Base-by-base conservation (phyloP, 2,888 invertebrate genomes). In the Pyrgus malvae region DNA sequence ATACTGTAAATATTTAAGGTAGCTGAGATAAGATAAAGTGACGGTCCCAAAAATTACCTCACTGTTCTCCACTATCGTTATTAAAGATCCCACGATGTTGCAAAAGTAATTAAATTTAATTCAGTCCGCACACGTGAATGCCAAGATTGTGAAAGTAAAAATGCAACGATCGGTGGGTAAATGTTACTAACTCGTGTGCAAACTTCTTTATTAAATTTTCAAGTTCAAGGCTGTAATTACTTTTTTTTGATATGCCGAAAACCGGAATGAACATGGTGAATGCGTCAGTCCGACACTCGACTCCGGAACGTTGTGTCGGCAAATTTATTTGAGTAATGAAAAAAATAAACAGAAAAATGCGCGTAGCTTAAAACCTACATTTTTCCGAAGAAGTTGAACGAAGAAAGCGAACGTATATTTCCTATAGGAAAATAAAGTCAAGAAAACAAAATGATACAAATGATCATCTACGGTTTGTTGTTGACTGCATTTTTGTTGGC, bases 391-490 rank as follows among this genome's bases (percentile, higher is more conserved):
- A n/a, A n/a, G n/a, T n/a, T n/a, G n/a, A n/a, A n/a, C n/a, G n/a
- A n/a, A n/a, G n/a, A n/a, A n/a, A n/a, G n/a, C n/a, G n/a, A n/a
- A n/a, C n/a, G n/a, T n/a, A n/a, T n/a, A n/a, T n/a, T n/a, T n/a
- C n/a, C n/a, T n/a, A n/a, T n/a, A n/a, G n/a, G n/a, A n/a, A n/a
- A n/a, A n/a, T n/a, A n/a, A 9, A 27, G 16, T 42, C n/a, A n/a
- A n/a, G 42, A n/a, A 16, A 16, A 6, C 8, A 37, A 31, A 63
- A 81, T 82, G 80, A 60, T 80, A 31, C 70, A 72, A 57, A 56
- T 79, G 33, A 67, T 79, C 9, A 63, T 79, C 12, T 77, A 68
- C 55, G 63, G 68, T 62, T 63, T 79, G 40, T 57, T 80, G 29
- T 60, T 73, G 25, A 67, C 76, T 21, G 45, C 80, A 51, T 70